Base-by-base conservation (phyloP, 2,113 vertebrate genomes). In the Mesocricetus auratus region DNA sequence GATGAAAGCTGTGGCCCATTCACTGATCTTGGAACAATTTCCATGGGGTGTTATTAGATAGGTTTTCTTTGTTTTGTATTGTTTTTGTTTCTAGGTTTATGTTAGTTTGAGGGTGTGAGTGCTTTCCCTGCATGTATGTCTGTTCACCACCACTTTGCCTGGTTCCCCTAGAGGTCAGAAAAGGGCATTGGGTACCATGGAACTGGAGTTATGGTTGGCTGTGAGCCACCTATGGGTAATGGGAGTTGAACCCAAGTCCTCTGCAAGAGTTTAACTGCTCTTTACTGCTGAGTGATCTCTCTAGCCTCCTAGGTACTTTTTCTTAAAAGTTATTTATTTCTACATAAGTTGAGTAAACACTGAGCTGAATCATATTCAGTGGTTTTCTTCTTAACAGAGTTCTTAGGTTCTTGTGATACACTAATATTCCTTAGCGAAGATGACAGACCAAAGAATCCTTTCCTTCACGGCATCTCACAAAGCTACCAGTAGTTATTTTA, bases 311-410 rank as follows among this genome's bases (percentile, higher is more conserved):
- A 3, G 42, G 17, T 77, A 75, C 22, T 47, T 47, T 0, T 64
- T 68, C 50, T 93, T 12, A 11, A 47, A 29, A 58, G 16, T 5
- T 47, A 29, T 74, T 93, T 87, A 21, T 83, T 94, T 69, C 89
- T 58, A 56, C 86, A 12, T 89, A 66, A 77, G 53, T 86, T 86
- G 83, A 86, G 53, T 74, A 94, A 94, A 91, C 77, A 16, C 50
- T n/a, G 15, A 33, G 1, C 36, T 95, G 75, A 94, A 22, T 86
- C 60, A 1, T 81, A 58, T n/a, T 73, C 42, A 83, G 0, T 91
- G 33, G 3, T 78, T 91, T 94, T 8, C 31, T 90, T 91, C 45
- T 73, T 86, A 8, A 3, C 42, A 56, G 45, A 93, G 1, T 74
- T 69, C 50, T 71, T 16, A 83, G 50, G 87, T 31, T 26, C 10